Conservation (phyloP, 1,140 invertebrate species). For the Aphaenogaster ashmeadi region DNA sequence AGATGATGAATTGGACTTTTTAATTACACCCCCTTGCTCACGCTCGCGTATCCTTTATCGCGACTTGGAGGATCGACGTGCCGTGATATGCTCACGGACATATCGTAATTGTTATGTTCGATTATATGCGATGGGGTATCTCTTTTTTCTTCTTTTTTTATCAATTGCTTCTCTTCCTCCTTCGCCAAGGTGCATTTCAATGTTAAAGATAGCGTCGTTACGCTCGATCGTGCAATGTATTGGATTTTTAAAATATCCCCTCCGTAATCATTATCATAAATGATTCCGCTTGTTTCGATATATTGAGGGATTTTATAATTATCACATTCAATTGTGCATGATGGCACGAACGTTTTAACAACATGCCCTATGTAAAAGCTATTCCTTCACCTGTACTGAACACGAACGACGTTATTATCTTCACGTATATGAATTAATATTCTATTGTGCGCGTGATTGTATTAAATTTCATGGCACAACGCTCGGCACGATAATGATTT, state of each 20-base stretch:
- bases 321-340: not conserved
- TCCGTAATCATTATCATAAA: slow-evolving; percentile 21
- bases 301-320: not conserved
- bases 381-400: not conserved
- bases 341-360: slow-evolving; percentile 9
- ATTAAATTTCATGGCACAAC: slow-evolving; percentile 56
- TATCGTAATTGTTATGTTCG: slow-evolving; percentile 41
- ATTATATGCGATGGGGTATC: not conserved
- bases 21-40: slow-evolving; percentile 13
- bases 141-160: not conserved
- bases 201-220: not conserved
- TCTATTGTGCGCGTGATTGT: slow-evolving; percentile 55
- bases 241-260: not conserved
- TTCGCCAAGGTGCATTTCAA: not conserved
- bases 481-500: slow-evolving; percentile 37
- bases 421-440: slow-evolving; percentile 15
- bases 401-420: slow-evolving; percentile 4
- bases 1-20: slow-evolving; percentile 44
- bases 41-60: not conserved
- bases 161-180: not conserved
- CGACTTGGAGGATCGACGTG: not conserved
- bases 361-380: slow-evolving; percentile 7
- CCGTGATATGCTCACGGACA: not conserved
- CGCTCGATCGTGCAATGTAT: not conserved
- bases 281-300: not conserved